Base-by-base conservation (phyloP, 30 jellyfish, hydroid and myxozoan species). In the Rhopilema esculentum region DNA sequence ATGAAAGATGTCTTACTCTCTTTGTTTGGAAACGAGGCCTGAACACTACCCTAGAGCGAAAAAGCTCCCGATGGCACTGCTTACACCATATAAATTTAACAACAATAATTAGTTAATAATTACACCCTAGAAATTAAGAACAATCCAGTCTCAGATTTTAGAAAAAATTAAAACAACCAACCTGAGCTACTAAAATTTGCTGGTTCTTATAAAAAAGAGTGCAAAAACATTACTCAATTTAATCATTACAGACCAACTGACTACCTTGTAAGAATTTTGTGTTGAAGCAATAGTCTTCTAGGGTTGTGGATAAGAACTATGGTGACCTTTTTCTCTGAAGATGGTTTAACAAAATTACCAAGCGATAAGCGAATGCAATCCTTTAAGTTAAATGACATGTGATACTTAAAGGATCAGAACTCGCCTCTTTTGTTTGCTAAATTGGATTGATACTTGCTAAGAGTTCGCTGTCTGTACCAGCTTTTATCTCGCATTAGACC, bases 311-410 rank as follows among this genome's bases (percentile, higher is more conserved):
- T 71, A 24, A 27, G 27, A 57, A 28, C 28, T 1, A 71, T 27
- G 62, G 28, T 71, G n/a, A 30, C n/a, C 82, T 21, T 8, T 57
- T 18, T 25, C 82, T 71, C 82, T 71, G 18, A 23, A 30, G 82
- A 71, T 18, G n/a, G 82, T 25, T 71, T 71, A 26, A 71, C 17
- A 30, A 26, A 71, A 26, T 27, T 71, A 25, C 65, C 22, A 4
- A 9, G 28, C 82, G 65, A 71, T 71, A 71, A 71, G 18, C 82
- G 49, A 21, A 0, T 1, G 28, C 19, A 8, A 71, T 8, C 82
- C 49, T 71, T 26, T 63, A 24, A 30, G 57, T 4, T 57, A 1
- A 71, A 71, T 71, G 21, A 25, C 82, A 28, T 17, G 82, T 1
- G 82, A 71, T 71, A 71, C 63, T 30, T 40, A 30, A 24, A 24